Evolutionary conservation across 2,888 invertebrate species (phyloP).

Genomic region (Imbricaverruca yamaguchii): DNA sequence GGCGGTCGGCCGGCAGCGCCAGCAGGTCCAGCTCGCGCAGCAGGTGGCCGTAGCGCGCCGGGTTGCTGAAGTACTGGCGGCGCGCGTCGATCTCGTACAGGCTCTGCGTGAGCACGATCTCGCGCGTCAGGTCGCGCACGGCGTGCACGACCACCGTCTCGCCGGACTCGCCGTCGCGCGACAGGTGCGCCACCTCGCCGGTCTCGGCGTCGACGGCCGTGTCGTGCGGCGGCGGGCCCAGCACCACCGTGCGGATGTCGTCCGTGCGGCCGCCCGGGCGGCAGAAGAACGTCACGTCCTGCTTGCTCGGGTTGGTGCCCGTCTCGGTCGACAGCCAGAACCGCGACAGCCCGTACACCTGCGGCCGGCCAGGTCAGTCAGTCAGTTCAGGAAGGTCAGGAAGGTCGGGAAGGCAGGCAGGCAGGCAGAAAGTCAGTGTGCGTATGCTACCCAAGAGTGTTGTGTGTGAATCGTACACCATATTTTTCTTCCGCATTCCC

Average conservation of each 20-base stretch:
- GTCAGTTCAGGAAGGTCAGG: too few species aligned
- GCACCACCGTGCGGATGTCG: background rate
- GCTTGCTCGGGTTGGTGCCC: background rate
- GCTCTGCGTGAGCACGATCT: slow-evolving; percentile 37
- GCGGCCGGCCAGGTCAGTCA: background rate
- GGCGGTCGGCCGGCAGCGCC: background rate
- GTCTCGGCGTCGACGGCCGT: slow-evolving; percentile 6
- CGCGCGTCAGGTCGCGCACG: slow-evolving; percentile 11
- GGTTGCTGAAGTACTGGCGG: slow-evolving; percentile 14
- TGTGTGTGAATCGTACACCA: too few species aligned
- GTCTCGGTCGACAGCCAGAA: slow-evolving; percentile 13
- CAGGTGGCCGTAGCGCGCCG: background rate
- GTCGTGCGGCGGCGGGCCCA: background rate
- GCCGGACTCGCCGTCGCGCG: background rate
- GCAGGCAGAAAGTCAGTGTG: too few species aligned
- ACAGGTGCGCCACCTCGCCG: background rate
- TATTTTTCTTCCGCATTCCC: too few species aligned
- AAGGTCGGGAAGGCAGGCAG: too few species aligned
- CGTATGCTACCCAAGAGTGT: too few species aligned
- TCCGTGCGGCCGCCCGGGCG: background rate
- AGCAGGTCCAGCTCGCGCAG: slow-evolving; percentile 12
- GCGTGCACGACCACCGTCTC: background rate
- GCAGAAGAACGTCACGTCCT: slow-evolving; percentile 3
- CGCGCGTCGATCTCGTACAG: slow-evolving; percentile 28
- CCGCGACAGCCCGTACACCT: background rate